A percentile compares a stretch with the other conserved stretches of the same genome.
phyloP scores from a whole-genome alignment of 2,113 vertebrate genomes.

The Henicopernis longicauda region DNA sequence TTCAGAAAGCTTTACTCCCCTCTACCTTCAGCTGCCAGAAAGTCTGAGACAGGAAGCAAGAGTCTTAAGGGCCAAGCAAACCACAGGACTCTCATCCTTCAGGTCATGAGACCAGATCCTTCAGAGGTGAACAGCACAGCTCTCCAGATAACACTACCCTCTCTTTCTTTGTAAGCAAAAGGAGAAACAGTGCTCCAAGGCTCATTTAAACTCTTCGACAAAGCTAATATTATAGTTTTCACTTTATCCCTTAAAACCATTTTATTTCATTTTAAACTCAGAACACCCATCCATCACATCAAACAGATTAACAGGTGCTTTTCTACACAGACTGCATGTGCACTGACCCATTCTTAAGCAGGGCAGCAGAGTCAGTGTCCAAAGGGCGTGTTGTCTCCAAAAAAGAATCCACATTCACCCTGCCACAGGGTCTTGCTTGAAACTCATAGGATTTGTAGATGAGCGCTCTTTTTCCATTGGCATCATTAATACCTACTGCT shows the following conservation, averaged over 20 bases:
- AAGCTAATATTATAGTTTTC: neutral
- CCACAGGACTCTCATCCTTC: neutral
- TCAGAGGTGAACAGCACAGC: neutral
- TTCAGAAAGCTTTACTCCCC: neutral
- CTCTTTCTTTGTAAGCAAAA: neutral
- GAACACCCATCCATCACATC: neutral
- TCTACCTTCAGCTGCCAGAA: neutral
- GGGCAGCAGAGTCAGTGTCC: neutral
- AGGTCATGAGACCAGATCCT: neutral
- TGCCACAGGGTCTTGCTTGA: neutral
- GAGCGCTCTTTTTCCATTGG: neutral
- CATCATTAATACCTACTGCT: neutral
- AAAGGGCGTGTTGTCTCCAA: neutral
- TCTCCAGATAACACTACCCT: neutral
- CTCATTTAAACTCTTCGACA: neutral
- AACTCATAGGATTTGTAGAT: neutral
- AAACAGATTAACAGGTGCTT: neutral
- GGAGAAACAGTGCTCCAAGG: neutral
- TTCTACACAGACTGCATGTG: neutral
- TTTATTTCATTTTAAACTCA: neutral
- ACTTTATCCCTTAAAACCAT: neutral
- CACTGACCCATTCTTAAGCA: neutral
- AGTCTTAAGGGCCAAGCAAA: neutral
- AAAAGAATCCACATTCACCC: neutral
- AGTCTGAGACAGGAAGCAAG: neutral